Conservation (phyloP, 2,888 invertebrate genomes). For the Euphydryas editha region DNA sequence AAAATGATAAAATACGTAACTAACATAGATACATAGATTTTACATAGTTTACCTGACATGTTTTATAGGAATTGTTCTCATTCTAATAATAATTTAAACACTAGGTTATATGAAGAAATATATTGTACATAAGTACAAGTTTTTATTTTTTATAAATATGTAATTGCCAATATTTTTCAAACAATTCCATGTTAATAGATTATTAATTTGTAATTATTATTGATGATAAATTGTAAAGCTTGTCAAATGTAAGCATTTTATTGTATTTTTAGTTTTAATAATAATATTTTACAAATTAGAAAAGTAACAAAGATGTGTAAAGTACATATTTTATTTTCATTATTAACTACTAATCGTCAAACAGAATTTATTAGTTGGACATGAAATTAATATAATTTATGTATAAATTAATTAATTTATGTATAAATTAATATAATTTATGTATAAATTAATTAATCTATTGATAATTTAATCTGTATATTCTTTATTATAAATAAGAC, state of each 20-base stretch:
- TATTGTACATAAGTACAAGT: constrained; percentile 21
- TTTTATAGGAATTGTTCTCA: constrained; percentile 28
- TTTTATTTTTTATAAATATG: constrained; percentile 24
- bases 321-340: no score
- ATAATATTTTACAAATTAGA: not conserved
- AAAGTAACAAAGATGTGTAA: not conserved
- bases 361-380: not conserved
- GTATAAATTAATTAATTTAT: no score
- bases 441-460: no score
- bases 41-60: constrained; percentile 12
- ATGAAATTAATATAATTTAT: not conserved
- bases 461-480: no score
- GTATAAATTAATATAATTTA: no score
- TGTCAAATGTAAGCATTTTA: not conserved
- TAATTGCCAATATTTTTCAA: constrained; percentile 17
- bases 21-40: not conserved
- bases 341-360: not conserved
- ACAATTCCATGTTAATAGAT: constrained; percentile 16
- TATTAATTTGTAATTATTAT: constrained; percentile 14
- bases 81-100: constrained; percentile 14
- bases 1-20: constrained; percentile 8
- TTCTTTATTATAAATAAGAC: no score
- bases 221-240: not conserved
- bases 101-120: not conserved
- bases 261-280: constrained; percentile 3